Percentiles rank a stretch among this genome's conserved stretches.
These are phyloP conservation scores for Moxostoma hubbsi DNA, from an alignment of 2,797 vertebrate species.

Conservation along the genomic window DNA sequence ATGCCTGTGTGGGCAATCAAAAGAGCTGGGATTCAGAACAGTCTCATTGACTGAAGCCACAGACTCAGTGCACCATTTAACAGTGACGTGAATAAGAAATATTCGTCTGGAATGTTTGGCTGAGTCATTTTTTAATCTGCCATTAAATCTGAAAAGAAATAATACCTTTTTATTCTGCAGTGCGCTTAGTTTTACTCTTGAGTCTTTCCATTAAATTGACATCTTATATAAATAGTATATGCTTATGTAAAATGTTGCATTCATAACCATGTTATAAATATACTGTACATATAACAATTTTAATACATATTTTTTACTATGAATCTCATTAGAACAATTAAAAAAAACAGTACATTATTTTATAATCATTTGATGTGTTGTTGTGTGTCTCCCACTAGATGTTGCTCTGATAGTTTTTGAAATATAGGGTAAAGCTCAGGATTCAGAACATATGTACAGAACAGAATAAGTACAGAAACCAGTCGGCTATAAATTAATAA, in stretches of 20 bases:
- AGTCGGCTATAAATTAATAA: background rate
- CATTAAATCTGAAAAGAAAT: conserved; percentile 57
- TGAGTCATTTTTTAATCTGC: conserved; percentile 64
- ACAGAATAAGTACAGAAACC: background rate
- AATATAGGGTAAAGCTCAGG: background rate
- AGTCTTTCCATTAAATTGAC: background rate
- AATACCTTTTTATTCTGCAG: conserved; percentile 36
- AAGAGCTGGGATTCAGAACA: conserved; percentile 63
- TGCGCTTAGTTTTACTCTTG: background rate
- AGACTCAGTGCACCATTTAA: conserved; percentile 53
- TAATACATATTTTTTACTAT: no score
- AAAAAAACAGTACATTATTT: no score
- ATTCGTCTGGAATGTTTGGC: conserved; percentile 56
- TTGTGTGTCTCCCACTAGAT: conserved; percentile 54
- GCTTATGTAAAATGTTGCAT: background rate
- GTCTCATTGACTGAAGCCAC: conserved; percentile 47
- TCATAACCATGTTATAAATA: background rate
- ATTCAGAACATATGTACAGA: no score
- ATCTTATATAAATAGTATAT: conserved; percentile 8
- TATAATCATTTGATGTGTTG: background rate
- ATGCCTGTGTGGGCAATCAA: conserved; percentile 65
- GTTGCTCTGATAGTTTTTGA: conserved; percentile 50
- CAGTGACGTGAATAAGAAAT: conserved; percentile 57
- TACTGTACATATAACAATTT: no score
- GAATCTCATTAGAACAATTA: no score